Base-by-base conservation (phyloP, 2,113 vertebrate genomes). In the Saguinus midas region DNA sequence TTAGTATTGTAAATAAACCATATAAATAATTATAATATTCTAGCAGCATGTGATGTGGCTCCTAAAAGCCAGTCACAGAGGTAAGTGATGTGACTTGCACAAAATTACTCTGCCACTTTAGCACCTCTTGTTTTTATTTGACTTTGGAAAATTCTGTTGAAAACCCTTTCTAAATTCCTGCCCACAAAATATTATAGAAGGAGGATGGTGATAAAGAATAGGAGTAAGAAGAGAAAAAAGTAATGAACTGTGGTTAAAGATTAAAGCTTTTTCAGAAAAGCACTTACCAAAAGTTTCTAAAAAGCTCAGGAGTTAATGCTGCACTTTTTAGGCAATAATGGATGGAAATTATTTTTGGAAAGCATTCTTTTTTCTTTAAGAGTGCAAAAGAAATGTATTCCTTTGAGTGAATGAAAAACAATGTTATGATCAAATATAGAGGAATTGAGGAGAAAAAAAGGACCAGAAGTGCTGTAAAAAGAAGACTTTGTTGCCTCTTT, bases 161-260 rank as follows among this genome's bases (percentile, higher is more conserved):
- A 90, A 92, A 70, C 6, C 4, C 4, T 61, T 91, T 90, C 37
- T 76, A 82, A 94, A 78, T 84, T 66, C 70, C 7, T 95, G 17
- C 27, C 25, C n/a, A 82, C 75, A 81, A 94, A 66, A 68, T 80
- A 83, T 21, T 35, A 21, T 55, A 37, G 66, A 78, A 86, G 50
- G 45, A 94, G 21, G 16, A 90, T 8, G 40, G 75, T 18, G 45
- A 81, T 75, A 89, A 91, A 55, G 27, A 81, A 95, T 6, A 80
- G 14, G 27, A 57, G 16, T 86, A 48, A 32, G n/a, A 88, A 85
- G 3, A 48, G 37, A 40, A 84, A 40, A 86, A 92, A 82, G 52
- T 50, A 80, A 88, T 86, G n/a, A 50, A 61, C 23, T 86, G 21
- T 94, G 29, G 20, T 94, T 86, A 81, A 95, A 97, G 21, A 76